Evolutionary conservation across 2,888 invertebrate species (phyloP), one percentile per base, ranked within the genome.

Genomic region (Eilema griseolum): DNA sequence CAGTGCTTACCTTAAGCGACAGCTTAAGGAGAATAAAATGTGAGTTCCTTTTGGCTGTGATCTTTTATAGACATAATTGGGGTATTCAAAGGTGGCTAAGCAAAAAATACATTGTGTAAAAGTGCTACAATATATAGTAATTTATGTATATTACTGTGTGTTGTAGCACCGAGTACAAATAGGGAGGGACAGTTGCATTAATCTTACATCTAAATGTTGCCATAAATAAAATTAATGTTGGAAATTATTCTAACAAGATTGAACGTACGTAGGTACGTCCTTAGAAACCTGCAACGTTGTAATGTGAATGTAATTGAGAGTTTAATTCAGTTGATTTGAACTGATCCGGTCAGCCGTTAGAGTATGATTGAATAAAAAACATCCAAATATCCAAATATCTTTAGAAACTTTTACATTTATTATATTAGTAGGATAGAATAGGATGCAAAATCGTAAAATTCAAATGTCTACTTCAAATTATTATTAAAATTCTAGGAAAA

Each of bases 401-500:
- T n/a, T n/a, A n/a, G n/a, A n/a, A n/a, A n/a, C n/a, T n/a, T n/a
- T n/a, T n/a, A n/a, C n/a, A n/a, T n/a, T n/a, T n/a, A n/a, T n/a
- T n/a, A n/a, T n/a, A n/a, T n/a, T n/a, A n/a, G n/a, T n/a, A n/a
- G n/a, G n/a, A n/a, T n/a, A n/a, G n/a, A n/a, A n/a, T 28, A 28
- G 28, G 28, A 28, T 28, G 28, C 2, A 28, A 28, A 28, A 28
- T 28, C 2, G 28, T 5, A n/a, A n/a, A n/a, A n/a, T n/a, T n/a
- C n/a, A n/a, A n/a, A n/a, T n/a, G n/a, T n/a, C n/a, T n/a, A n/a
- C n/a, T n/a, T n/a, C n/a, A n/a, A n/a, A n/a, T n/a, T n/a, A n/a
- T n/a, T n/a, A n/a, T n/a, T n/a, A n/a, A n/a, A 66, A 59, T 69
- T 62, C 67, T 60, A 72, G 67, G n/a, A 65, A 66, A 71, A 74